Percentiles rank a stretch among this genome's conserved stretches.
These are phyloP conservation scores for Oophaga pumilio DNA, from an alignment of 2,113 vertebrate species.

Conservation along the genomic window DNA sequence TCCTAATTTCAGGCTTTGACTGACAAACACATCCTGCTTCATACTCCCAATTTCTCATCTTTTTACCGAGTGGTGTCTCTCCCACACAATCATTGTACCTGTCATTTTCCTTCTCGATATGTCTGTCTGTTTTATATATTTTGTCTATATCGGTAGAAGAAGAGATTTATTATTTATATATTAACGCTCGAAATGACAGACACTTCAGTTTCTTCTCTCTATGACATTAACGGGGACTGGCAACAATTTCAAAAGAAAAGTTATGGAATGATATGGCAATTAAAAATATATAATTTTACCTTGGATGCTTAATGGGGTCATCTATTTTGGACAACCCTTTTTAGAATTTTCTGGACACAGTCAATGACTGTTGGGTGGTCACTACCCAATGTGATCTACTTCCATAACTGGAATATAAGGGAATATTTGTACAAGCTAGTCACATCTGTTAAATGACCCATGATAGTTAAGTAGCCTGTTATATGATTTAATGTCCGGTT, in stretches of 20 bases:
- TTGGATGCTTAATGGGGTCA: background rate
- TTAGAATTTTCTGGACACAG: background rate
- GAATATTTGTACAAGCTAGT: too few species aligned
- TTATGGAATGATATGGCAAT: background rate
- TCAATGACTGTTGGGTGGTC: background rate
- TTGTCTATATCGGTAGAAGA: conserved; percentile 26
- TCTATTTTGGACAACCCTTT: background rate
- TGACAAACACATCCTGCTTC: conserved; percentile 43
- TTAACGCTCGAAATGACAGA: background rate
- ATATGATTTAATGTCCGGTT: too few species aligned
- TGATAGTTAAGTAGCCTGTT: too few species aligned
- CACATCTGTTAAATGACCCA: too few species aligned
- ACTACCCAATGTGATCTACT: background rate
- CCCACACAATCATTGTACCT: conserved; percentile 55
- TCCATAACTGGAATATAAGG: background rate
- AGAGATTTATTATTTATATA: conserved; percentile 28
- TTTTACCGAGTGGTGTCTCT: conserved; percentile 20
- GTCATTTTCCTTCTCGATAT: conserved; percentile 42
- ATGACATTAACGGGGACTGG: background rate
- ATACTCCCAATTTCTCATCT: conserved; percentile 40
- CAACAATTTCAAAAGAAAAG: background rate
- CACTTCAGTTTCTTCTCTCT: background rate
- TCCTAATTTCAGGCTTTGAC: conserved; percentile 44
- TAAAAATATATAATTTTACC: background rate
- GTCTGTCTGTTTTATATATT: conserved; percentile 48